Conservation (phyloP, 2,888 invertebrate species). For the Drosophila diplacantha region DNA sequence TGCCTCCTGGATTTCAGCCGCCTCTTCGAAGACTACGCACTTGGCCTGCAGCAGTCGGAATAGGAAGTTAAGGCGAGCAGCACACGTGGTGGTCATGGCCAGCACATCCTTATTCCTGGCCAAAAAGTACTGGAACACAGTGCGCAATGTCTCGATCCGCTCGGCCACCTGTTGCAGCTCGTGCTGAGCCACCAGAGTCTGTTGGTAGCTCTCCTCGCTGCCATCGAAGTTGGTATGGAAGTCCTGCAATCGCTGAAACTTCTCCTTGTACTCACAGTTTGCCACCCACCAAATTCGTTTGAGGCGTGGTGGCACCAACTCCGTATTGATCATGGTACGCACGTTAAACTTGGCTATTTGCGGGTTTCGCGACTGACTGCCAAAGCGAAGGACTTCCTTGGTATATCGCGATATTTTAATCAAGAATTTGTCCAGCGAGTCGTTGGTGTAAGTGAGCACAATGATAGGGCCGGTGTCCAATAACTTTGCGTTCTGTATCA, state of each 20-base stretch:
- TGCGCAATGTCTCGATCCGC: slow-evolving; percentile 79
- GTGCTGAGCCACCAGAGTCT: slow-evolving; percentile 60
- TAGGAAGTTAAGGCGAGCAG: slow-evolving; percentile 83
- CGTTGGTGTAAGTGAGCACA: slow-evolving; percentile 90
- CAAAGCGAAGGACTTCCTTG: slow-evolving; percentile 82
- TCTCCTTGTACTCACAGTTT: slow-evolving; percentile 68
- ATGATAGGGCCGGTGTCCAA: slow-evolving; percentile 81
- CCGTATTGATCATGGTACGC: slow-evolving; percentile 35
- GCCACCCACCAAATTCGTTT: slow-evolving; percentile 68
- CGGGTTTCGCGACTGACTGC: slow-evolving; percentile 83
- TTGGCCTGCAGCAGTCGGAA: slow-evolving; percentile 81
- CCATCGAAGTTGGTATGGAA: slow-evolving; percentile 73
- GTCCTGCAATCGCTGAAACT: slow-evolving; percentile 68
- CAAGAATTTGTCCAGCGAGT: slow-evolving; percentile 91
- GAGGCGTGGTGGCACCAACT: slow-evolving; percentile 56
- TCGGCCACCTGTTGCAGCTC: slow-evolving; percentile 63
- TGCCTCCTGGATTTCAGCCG: slow-evolving; percentile 91
- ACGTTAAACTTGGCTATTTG: slow-evolving; percentile 80
- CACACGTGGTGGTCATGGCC: slow-evolving; percentile 88
- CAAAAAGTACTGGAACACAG: slow-evolving; percentile 80
- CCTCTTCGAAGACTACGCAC: slow-evolving; percentile 91
- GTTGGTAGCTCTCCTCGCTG: slow-evolving; percentile 66
- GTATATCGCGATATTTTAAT: slow-evolving; percentile 83
- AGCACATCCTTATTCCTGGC: slow-evolving; percentile 81
- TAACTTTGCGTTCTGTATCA: slow-evolving; percentile 81